Base-by-base conservation (phyloP, 2,888 invertebrate species). In the Andrena marginata region DNA sequence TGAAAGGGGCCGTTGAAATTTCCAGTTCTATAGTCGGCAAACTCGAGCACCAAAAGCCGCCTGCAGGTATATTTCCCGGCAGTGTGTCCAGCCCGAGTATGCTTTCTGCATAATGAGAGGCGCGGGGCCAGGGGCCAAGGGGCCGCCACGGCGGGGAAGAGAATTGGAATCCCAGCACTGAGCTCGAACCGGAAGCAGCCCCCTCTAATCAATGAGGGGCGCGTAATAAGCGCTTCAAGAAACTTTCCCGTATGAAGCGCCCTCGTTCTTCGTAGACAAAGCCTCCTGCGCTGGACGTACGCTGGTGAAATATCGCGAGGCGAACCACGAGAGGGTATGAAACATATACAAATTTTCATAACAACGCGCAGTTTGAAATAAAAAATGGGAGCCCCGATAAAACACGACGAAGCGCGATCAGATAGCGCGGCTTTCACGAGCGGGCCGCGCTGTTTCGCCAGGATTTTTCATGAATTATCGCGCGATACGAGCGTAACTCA, bases 1-100 rank as follows among this genome's bases (percentile, higher is more conserved):
- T 84, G 86, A 87, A 87, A 87, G 82, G 84, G 86, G 82, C 82
- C 82, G 84, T 86, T 84, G 76, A 84, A 84, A 84, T 87, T 87
- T 80, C 84, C 82, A 78, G 77, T 60, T 85, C 84, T 78, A 82
- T 76, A 82, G 70, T 84, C 74, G 75, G 70, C 80, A 74, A 86
- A 84, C 86, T 86, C 78, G 65, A 73, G 73, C 77, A 75, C 78
- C 81, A 42, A 85, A 84, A 84, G 77, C 84, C 60, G 78, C 80
- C 84, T 65, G 60, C 79, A 73, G 76, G 70, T 84, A 79, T 82
- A 83, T 84, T 83, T 77, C 74, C 74, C 68, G 49, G 72, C 76
- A n/a, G 54, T 75, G 78, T 78, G 84, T 84, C 84, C 84, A 83
- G 84, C 72, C 68, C 64, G 26, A 68, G 78, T 83, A 69, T 78